Percentiles rank a stretch among this genome's conserved stretches.
These are phyloP conservation scores for Calameuta pallipes DNA, from an alignment of 2,888 invertebrate genomes.

Conservation along the genomic window DNA sequence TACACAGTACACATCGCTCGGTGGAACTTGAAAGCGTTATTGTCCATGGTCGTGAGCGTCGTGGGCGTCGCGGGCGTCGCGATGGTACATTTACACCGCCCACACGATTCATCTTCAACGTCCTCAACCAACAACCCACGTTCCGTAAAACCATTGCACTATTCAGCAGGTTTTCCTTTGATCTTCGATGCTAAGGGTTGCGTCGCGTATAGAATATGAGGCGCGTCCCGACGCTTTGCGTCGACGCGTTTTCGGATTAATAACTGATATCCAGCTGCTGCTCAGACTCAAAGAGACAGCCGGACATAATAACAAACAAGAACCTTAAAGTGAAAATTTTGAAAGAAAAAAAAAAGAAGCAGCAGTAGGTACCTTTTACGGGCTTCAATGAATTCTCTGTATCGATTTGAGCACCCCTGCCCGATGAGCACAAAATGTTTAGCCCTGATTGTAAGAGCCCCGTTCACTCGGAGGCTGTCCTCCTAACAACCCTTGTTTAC, in stretches of 20 bases:
- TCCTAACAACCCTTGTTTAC: conserved; percentile 63
- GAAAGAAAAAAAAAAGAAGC: background rate
- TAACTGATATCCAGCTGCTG: background rate
- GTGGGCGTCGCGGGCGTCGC: background rate
- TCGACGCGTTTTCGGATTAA: background rate
- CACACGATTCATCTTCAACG: background rate
- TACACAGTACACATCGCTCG: background rate
- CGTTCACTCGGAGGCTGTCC: conserved; percentile 48
- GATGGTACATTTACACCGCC: background rate
- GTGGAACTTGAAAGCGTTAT: background rate
- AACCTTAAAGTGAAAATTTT: too few relatives aligned
- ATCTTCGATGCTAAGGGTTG: conserved; percentile 36
- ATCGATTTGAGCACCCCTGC: conserved; percentile 33
- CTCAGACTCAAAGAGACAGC: background rate
- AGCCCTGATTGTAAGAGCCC: conserved; percentile 57
- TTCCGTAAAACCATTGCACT: conserved; percentile 50
- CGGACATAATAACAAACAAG: background rate
- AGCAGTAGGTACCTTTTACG: background rate
- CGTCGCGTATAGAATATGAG: background rate
- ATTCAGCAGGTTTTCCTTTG: conserved; percentile 48
- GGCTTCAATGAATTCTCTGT: background rate
- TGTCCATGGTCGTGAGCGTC: background rate
- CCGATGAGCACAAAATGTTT: conserved; percentile 58
- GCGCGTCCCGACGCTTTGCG: conserved; percentile 1
- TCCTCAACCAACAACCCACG: conserved; percentile 16